phyloP scores from a whole-genome alignment of 2,113 vertebrate species.

The Mandrillus leucophaeus region DNA sequence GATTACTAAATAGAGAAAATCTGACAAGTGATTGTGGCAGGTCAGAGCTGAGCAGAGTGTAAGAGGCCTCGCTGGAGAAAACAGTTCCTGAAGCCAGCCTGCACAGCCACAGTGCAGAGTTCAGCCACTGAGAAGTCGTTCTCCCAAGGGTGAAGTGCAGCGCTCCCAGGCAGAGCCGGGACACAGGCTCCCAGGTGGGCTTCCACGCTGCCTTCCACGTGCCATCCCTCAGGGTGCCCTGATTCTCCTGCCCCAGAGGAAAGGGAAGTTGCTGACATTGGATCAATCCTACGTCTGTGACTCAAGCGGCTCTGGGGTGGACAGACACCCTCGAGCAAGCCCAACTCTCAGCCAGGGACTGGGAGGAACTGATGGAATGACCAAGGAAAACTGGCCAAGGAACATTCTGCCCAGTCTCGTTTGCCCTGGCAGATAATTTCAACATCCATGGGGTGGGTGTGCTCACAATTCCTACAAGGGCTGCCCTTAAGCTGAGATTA shows the following conservation, averaged over 20 bases:
- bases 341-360: background rate
- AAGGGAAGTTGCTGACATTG: background rate
- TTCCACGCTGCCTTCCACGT: background rate
- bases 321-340: background rate
- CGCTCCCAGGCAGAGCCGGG: background rate
- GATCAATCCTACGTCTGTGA: background rate
- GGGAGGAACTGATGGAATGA: background rate
- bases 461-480: background rate
- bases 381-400: background rate
- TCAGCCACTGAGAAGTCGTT: background rate
- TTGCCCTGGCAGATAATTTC: no score
- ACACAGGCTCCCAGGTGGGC: background rate
- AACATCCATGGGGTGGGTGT: background rate
- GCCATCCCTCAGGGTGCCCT: background rate
- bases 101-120: fast-evolving
- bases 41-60: background rate
- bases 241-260: background rate
- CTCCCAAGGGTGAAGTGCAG: fast-evolving
- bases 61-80: background rate
- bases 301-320: background rate
- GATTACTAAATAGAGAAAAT: background rate
- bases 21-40: background rate
- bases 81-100: background rate
- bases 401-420: background rate
- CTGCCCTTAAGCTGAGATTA: background rate